Evolutionary conservation across 2,797 vertebrate species (phyloP).

Genomic region (Gadopsis bispinosus): DNA sequence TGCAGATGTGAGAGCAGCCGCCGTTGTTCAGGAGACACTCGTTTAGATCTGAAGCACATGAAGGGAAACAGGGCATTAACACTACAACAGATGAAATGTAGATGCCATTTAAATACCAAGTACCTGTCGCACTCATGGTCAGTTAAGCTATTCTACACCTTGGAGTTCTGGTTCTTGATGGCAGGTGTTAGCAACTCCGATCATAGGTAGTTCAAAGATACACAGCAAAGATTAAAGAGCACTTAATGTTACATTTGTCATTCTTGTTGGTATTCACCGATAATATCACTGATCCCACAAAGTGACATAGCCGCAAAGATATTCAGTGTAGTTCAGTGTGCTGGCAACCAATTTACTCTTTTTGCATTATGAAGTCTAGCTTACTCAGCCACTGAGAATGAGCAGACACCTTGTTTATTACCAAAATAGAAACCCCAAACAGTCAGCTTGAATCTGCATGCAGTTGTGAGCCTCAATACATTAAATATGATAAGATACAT

Average conservation of each 20-base stretch:
- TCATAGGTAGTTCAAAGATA: background rate
- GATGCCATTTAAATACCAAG: background rate
- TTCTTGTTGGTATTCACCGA: too few species aligned
- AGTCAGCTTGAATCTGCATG: background rate
- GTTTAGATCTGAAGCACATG: slow-evolving; percentile 86
- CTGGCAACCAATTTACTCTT: background rate
- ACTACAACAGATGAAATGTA: background rate
- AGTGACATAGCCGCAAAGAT: background rate
- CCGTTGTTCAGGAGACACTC: slow-evolving; percentile 97
- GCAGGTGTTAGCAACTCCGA: background rate
- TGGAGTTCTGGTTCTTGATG: too few species aligned
- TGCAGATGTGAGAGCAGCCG: slow-evolving; percentile 97
- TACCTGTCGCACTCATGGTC: background rate
- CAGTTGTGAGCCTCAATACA: background rate
- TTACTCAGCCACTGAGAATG: background rate
- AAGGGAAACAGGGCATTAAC: background rate
- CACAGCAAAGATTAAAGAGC: background rate
- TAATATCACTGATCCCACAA: background rate
- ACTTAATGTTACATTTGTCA: background rate
- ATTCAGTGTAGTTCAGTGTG: background rate
- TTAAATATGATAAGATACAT: background rate
- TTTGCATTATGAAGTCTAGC: background rate
- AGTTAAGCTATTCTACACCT: too few species aligned
- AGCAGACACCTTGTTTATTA: background rate
- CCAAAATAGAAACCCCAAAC: too few species aligned